Conservation (phyloP, 2,113 vertebrate species). For the Mungos mungo region DNA sequence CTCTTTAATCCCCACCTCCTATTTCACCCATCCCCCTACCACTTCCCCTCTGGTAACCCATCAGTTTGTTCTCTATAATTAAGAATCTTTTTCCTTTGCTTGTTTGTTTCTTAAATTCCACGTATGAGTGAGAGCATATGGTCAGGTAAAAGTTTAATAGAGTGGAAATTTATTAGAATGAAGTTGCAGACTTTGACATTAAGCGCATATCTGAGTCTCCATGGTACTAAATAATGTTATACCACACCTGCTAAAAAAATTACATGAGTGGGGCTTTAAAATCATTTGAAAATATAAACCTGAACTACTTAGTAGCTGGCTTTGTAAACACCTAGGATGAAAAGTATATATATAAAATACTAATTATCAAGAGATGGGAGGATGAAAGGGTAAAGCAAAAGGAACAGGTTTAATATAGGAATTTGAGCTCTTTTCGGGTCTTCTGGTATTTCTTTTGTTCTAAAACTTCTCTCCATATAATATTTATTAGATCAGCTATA, state of each 20-base stretch:
- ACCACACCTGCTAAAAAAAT: slow-evolving; percentile 24
- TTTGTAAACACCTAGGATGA: slow-evolving; percentile 20
- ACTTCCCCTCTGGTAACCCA: not conserved
- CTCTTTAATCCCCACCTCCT: not conserved
- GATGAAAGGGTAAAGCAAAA: not conserved
- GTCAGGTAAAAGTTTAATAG: slow-evolving; percentile 52
- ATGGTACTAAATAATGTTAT: slow-evolving; percentile 42
- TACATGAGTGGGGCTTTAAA: slow-evolving; percentile 17
- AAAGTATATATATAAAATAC: not conserved
- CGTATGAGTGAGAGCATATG: not conserved
- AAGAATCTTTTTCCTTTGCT: not conserved
- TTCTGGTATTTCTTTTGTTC: slow-evolving; percentile 31
- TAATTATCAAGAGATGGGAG: not conserved
- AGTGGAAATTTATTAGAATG: slow-evolving; percentile 46
- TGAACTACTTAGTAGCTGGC: slow-evolving; percentile 2
- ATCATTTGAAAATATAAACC: slow-evolving; percentile 19
- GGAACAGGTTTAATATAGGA: not conserved
- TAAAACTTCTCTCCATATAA: slow-evolving; percentile 36
- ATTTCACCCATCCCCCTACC: not conserved
- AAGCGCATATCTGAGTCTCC: not conserved
- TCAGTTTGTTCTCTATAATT: not conserved
- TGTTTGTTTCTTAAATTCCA: not conserved
- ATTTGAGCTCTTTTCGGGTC: not conserved
- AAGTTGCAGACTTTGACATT: slow-evolving; percentile 25
- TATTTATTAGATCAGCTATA: not conserved